Conservation (phyloP, 2,888 invertebrate species). For the Yponomeuta cagnagella region DNA sequence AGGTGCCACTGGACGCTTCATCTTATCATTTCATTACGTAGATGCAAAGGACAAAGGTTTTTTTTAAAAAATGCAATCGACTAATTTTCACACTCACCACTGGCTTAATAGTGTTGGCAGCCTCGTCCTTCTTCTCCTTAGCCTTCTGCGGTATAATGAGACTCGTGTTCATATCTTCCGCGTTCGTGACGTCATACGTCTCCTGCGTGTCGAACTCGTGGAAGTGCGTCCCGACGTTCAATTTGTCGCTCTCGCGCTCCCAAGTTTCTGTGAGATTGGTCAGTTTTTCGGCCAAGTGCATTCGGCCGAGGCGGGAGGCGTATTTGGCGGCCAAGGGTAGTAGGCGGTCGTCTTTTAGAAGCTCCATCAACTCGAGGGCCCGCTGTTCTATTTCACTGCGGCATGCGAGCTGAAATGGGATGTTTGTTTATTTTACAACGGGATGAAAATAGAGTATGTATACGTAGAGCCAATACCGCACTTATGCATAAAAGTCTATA, state of each 20-base stretch:
- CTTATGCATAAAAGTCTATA: no score
- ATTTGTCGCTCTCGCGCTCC: slow-evolving; percentile 46
- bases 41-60: no score
- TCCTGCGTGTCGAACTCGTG: slow-evolving; percentile 56
- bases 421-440: slow-evolving; percentile 15
- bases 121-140: slow-evolving; percentile 49
- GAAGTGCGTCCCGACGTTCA: slow-evolving; percentile 50
- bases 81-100: slow-evolving; percentile 41
- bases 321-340: slow-evolving; percentile 92
- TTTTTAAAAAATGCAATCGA: no score
- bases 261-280: slow-evolving; percentile 73
- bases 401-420: slow-evolving; percentile 82
- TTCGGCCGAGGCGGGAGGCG: slow-evolving; percentile 85
- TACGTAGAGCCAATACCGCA: no score
- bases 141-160: slow-evolving; percentile 60
- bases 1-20: no score
- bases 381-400: slow-evolving; percentile 89
- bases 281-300: slow-evolving; percentile 87
- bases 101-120: slow-evolving; percentile 54
- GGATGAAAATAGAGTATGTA: no score
- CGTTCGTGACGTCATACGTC: slow-evolving; percentile 53
- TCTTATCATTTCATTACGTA: no score
- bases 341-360: slow-evolving; percentile 85
- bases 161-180: slow-evolving; percentile 56
- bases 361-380: slow-evolving; percentile 89